Conservation (phyloP, 2,113 vertebrate genomes). For the Cavia aperea region DNA sequence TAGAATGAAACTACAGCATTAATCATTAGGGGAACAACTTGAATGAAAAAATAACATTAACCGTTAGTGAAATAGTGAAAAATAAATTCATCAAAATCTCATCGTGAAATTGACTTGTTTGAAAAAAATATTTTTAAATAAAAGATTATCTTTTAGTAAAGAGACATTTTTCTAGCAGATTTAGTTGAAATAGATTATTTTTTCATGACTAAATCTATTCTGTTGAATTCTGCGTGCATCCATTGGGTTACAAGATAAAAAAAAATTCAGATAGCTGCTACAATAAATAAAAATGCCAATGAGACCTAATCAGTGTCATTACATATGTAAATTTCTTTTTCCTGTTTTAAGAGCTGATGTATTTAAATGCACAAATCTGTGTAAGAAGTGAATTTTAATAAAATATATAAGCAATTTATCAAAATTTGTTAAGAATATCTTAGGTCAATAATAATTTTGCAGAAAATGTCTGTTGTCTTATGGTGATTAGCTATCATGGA, state of each 20-base stretch:
- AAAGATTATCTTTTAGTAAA: constrained; percentile 25
- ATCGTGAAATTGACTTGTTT: neutral
- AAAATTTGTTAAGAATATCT: constrained; percentile 9
- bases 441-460: neutral
- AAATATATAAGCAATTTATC: neutral
- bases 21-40: neutral
- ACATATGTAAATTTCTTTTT: neutral
- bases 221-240: neutral
- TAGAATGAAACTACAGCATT: neutral
- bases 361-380: neutral
- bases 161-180: neutral
- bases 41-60: constrained; percentile 23
- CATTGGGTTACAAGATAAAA: neutral
- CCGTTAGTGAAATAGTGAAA: constrained; percentile 1
- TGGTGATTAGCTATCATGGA: neutral
- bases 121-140: constrained; percentile 26
- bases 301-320: neutral
- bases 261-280: neutral
- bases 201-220: neutral
- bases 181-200: constrained; percentile 20
- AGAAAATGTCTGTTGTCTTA: neutral
- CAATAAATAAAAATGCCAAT: neutral
- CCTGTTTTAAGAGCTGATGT: neutral
- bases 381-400: neutral
- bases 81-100: neutral